phyloP scores from a whole-genome alignment of 1,140 invertebrate genomes.

The Drosophila parabipectinata region DNA sequence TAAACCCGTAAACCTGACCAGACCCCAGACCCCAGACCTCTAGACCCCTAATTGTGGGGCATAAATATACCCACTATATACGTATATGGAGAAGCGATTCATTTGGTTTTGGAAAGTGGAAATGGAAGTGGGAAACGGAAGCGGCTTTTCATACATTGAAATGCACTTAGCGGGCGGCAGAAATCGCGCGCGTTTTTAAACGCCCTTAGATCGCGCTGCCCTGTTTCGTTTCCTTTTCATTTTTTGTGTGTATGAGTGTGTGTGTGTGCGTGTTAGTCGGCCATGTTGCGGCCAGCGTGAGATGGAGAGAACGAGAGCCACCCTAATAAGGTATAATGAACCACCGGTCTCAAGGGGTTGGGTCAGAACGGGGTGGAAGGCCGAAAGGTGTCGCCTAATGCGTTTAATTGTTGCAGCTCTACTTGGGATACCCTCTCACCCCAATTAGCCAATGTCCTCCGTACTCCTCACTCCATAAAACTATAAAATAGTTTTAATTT shows the following conservation, averaged over 20 bases:
- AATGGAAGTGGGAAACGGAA: slow-evolving; percentile 34
- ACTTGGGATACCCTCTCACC: slow-evolving; percentile 47
- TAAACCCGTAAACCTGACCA: slow-evolving; percentile 1
- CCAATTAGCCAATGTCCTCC: slow-evolving; percentile 55
- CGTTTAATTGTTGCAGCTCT: slow-evolving; percentile 71
- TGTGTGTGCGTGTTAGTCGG: slow-evolving; percentile 56
- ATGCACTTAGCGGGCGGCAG: slow-evolving; percentile 63
- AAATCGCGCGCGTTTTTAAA: slow-evolving; percentile 75
- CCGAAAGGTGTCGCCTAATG: slow-evolving; percentile 62
- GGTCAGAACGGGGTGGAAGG: neutral
- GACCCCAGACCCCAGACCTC: neutral
- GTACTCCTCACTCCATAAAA: neutral
- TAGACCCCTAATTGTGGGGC: slow-evolving; percentile 11
- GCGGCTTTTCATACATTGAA: slow-evolving; percentile 68
- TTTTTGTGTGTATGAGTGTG: slow-evolving; percentile 8
- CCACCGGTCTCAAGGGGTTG: neutral
- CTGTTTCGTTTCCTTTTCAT: neutral
- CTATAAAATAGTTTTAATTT: too few species aligned
- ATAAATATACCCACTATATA: neutral
- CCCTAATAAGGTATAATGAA: slow-evolving; percentile 36
- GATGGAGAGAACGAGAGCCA: slow-evolving; percentile 28
- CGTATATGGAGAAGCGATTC: slow-evolving; percentile 19
- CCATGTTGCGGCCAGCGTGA: slow-evolving; percentile 42
- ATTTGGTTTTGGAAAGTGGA: slow-evolving; percentile 9
- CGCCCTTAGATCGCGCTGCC: slow-evolving; percentile 30